Conservation (phyloP, 2,113 vertebrate species). For the Anseranas semipalmata region DNA sequence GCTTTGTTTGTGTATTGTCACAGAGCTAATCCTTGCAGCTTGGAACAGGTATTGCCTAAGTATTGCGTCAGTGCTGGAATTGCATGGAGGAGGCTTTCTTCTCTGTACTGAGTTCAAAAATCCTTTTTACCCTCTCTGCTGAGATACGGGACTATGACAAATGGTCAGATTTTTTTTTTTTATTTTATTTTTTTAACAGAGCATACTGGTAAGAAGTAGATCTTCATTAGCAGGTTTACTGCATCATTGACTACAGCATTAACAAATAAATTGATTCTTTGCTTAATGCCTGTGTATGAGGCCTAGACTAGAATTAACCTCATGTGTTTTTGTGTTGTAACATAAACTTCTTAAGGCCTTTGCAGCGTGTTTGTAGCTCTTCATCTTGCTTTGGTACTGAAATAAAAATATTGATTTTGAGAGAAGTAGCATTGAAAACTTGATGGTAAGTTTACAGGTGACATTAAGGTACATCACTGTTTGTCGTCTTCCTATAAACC, state of each 20-base stretch:
- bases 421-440: neutral
- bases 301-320: neutral
- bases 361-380: neutral
- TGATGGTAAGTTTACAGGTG: neutral
- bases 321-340: neutral
- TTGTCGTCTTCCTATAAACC: neutral
- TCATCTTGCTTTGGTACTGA: neutral
- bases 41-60: neutral
- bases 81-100: neutral
- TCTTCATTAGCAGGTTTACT: neutral
- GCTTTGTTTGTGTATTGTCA: neutral
- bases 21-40: neutral
- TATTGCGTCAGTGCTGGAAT: neutral
- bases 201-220: neutral
- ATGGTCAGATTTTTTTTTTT: neutral
- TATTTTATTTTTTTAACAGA: neutral
- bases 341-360: neutral
- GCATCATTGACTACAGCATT: neutral
- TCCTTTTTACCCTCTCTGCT: neutral
- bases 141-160: neutral
- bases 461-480: neutral
- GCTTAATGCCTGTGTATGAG: neutral
- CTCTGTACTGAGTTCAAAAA: neutral
- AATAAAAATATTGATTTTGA: neutral
- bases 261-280: neutral